These are phyloP conservation scores for Etia nguti DNA, from an alignment of 2,113 vertebrate species.

Conservation along the genomic window DNA sequence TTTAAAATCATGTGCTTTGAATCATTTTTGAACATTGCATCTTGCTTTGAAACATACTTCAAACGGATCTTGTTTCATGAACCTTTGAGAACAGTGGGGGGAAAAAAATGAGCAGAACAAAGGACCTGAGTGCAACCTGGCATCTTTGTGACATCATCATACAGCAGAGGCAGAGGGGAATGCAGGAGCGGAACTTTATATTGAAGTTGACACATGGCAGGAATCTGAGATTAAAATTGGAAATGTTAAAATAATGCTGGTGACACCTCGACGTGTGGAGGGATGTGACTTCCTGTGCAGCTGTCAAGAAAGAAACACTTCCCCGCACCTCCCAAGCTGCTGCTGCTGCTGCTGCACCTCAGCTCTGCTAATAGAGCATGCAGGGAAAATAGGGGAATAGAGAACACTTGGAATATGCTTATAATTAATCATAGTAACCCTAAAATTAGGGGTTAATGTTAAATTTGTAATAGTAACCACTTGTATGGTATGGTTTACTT, in stretches of 20 bases:
- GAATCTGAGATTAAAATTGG: constrained; percentile 66
- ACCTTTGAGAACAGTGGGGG: neutral
- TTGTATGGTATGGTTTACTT: neutral
- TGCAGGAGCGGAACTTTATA: constrained; percentile 50
- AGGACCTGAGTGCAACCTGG: neutral
- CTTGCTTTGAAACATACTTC: neutral
- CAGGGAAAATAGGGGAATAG: neutral
- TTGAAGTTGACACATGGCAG: constrained; percentile 57
- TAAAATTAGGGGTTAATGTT: constrained; percentile 33
- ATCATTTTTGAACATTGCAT: neutral
- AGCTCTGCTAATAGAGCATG: constrained; percentile 41
- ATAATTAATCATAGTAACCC: constrained; percentile 39
- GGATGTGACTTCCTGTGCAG: constrained; percentile 72
- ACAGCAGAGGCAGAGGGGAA: constrained; percentile 22
- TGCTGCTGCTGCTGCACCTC: constrained; percentile 46
- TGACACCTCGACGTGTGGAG: constrained; percentile 71
- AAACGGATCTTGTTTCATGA: neutral
- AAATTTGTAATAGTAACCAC: constrained; percentile 25
- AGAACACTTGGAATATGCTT: constrained; percentile 36
- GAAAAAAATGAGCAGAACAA: neutral
- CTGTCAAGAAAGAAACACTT: constrained; percentile 71
- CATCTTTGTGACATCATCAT: neutral
- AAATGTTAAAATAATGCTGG: constrained; percentile 63
- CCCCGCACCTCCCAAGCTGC: constrained; percentile 35
- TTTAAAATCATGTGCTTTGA: neutral